Evolutionary conservation across 2,797 vertebrate species (phyloP), one percentile per base, ranked within the genome.

Genomic region (Tokudaia tokunoshimensis): DNA sequence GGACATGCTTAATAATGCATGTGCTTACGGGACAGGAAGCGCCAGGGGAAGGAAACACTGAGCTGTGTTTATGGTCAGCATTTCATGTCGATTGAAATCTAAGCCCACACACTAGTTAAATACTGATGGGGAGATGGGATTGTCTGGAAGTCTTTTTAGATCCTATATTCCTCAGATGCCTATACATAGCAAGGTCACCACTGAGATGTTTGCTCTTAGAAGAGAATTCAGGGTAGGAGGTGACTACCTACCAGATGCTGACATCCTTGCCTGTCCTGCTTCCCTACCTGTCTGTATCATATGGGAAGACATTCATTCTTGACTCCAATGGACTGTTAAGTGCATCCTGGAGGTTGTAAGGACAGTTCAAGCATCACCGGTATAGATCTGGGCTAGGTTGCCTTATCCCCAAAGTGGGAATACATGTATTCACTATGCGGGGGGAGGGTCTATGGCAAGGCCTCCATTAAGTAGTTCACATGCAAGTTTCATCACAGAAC

Each of bases 1-100:
- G 95, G 98, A 96, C 86, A 78, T 93, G 81, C 96, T 98, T 95
- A 97, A 98, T 98, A 98, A 98, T 98, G 98, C 96, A 98, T 91
- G 93, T 52, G 2, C 88, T 97, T 93, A 81, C 3, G 80, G 63
- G 76, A 93, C 97, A 97, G 98, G 96, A 95, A 96, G 96, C 91
- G 74, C 81, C 95, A 92, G 97, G 91, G 79, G 34, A 70, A 70
- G 67, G 34, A 37, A 72, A 10, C 70, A 72, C 24, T 4, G n/a
- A n/a, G 65, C 83, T 89, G 29, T 31, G 85, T 47, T 78, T 52
- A 55, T 65, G 5, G 57, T 14, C 81, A 47, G n/a, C 13, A 26
- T 17, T 85, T 87, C 72, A 14, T 1, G 31, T 26, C 63, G 34
- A n/a, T n/a, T 44, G 26, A 72, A 65, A 59, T 59, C 34, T 37